phyloP scores from a whole-genome alignment of 2,888 invertebrate species.

The Eupithecia insigniata region DNA sequence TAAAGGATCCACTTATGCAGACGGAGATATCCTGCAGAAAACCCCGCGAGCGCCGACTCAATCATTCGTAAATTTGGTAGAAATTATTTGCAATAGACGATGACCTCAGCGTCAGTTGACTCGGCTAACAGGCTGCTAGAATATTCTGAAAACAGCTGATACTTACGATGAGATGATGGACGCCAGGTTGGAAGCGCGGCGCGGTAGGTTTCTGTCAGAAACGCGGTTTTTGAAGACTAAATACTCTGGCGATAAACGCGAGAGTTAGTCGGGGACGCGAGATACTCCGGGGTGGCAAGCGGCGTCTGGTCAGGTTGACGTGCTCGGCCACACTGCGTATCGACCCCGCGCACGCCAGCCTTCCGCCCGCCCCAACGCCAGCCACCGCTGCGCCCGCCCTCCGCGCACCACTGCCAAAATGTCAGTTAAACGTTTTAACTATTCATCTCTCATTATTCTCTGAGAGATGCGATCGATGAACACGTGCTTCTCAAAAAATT shows the following conservation, averaged over 20 bases:
- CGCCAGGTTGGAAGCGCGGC: constrained; percentile 36
- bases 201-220: constrained; percentile 35
- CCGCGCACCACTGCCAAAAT: constrained; percentile 75
- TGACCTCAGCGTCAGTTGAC: constrained; percentile 23
- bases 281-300: constrained; percentile 43
- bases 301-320: constrained; percentile 58
- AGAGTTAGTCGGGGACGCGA: constrained; percentile 48
- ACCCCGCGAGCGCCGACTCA: constrained; percentile 8
- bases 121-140: constrained; percentile 5
- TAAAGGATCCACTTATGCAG: background rate
- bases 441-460: constrained; percentile 74
- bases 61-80: constrained; percentile 19
- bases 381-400: constrained; percentile 66
- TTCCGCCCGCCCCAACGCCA: constrained; percentile 59
- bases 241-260: constrained; percentile 41
- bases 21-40: constrained; percentile 7
- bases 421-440: constrained; percentile 68
- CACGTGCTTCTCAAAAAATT: constrained; percentile 39
- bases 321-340: constrained; percentile 72
- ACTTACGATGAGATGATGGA: constrained; percentile 31
- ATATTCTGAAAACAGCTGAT: constrained; percentile 21
- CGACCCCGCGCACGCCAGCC: constrained; percentile 71
- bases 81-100: constrained; percentile 28
- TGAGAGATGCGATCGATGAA: constrained; percentile 60
- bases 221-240: constrained; percentile 15